phyloP scores from a whole-genome alignment of 1,140 invertebrate species.

The Hirudo medicinalis region DNA sequence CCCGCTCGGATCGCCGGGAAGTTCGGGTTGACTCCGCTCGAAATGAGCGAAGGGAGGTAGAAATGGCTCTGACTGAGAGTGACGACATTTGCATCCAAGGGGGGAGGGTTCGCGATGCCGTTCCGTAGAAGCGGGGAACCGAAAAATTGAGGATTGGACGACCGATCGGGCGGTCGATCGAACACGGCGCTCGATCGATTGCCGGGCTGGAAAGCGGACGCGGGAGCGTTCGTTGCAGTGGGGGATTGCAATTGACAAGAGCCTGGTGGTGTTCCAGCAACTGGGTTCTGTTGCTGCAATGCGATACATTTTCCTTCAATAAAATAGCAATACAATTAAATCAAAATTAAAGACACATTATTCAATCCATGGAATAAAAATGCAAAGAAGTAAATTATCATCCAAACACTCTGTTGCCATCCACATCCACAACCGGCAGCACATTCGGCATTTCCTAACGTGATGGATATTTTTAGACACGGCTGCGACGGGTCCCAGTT shows the following conservation, averaged over 20 bases:
- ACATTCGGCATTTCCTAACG: no score
- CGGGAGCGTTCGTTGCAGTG: background rate
- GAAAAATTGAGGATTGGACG: background rate
- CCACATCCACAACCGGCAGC: no score
- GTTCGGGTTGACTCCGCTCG: background rate
- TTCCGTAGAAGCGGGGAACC: background rate
- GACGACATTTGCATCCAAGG: slow-evolving; percentile 39
- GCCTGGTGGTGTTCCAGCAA: no score
- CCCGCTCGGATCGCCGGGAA: background rate
- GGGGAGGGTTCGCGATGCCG: slow-evolving; percentile 27
- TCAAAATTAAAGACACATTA: no score
- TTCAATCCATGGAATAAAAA: no score
- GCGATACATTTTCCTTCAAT: no score
- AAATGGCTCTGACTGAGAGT: slow-evolving; percentile 39
- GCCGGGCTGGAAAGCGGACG: background rate
- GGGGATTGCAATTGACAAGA: no score
- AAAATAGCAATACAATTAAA: no score
- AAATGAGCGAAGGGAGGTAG: slow-evolving; percentile 29
- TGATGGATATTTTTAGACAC: background rate
- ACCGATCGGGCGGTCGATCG: background rate
- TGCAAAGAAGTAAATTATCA: no score
- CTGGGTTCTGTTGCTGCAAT: no score
- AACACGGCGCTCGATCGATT: no score
- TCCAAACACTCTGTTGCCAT: no score
- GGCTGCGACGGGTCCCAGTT: slow-evolving; percentile 23